Conservation (phyloP, 2,113 vertebrate genomes). For the Planiliza haematocheilus region DNA sequence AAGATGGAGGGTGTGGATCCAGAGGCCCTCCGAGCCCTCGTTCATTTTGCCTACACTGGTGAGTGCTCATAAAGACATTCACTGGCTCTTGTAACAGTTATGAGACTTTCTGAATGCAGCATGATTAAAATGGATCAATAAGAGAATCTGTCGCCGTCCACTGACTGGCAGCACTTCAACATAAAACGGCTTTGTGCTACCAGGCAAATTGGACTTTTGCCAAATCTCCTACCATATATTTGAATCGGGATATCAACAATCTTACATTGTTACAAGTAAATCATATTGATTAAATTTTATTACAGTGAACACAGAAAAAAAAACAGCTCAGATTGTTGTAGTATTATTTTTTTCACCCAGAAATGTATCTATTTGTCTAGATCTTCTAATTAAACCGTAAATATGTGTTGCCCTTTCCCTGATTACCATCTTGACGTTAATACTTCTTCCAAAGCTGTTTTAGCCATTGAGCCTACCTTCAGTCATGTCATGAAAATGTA, state of each 20-base stretch:
- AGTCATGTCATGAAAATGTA: slow-evolving; percentile 5
- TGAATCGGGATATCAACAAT: not conserved
- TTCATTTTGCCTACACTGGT: slow-evolving; percentile 98
- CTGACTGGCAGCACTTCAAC: slow-evolving; percentile 9
- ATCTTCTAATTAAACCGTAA: not conserved
- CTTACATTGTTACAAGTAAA: not conserved
- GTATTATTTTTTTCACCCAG: not conserved
- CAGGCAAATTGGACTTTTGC: slow-evolving; percentile 13
- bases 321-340: too few species aligned
- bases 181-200: slow-evolving; percentile 25
- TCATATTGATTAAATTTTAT: too few species aligned
- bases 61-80: slow-evolving; percentile 76
- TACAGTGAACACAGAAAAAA: too few species aligned
- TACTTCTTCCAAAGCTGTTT: slow-evolving; percentile 1
- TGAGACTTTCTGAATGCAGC: slow-evolving; percentile 45
- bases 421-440: slow-evolving; percentile 19
- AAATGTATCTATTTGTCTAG: not conserved
- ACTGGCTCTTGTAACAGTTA: slow-evolving; percentile 55
- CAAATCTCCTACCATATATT: slow-evolving; percentile 2
- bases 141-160: slow-evolving; percentile 33
- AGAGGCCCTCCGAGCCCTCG: slow-evolving; percentile 91
- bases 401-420: slow-evolving; percentile 7
- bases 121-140: slow-evolving; percentile 71
- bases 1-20: slow-evolving; percentile 98
- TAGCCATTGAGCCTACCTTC: not conserved